Evolutionary conservation across 2,797 vertebrate genomes (phyloP), one percentile per base, ranked within the genome.

Genomic region (Serranus cabrilla): DNA sequence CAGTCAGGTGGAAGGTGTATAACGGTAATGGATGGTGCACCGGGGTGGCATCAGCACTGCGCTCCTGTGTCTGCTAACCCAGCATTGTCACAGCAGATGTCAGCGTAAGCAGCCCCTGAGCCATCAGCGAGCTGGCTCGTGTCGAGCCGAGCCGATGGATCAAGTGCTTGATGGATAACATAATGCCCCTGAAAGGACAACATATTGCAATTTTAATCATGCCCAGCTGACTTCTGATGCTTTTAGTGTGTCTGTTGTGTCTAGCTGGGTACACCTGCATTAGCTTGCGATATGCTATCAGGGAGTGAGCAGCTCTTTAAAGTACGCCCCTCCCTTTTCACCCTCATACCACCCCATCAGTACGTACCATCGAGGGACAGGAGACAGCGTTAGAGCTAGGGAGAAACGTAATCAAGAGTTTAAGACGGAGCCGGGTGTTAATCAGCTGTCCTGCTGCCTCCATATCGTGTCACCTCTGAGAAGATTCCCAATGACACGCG

Each of bases 161-260:
- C 91, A 81, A 76, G 58, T 31, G 62, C 61, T 72, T 92, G 88
- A 92, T 84, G 84, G 90, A 82, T 81, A 72, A 87, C 82, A 81
- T 84, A 77, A 83, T 45, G 78, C 87, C 74, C 59, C 81, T 84
- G 70, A 90, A 79, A 87, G 82, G 84, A 90, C 75, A 82, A 86
- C 83, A 79, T 81, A 81, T 76, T 89, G 76, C 68, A 79, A 74
- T 91, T 92, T 88, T 91, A 91, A 92, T 89, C 82, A 81, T 7
- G 43, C 56, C 59, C 60, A 42, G 54, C 74, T 89, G 68, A 79
- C 80, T 65, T 52, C 51, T 73, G 68, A 74, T 54, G 82, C 77
- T 70, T 87, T 71, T 78, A 81, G 73, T 50, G 62, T 9, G 31
- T 67, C 56, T 56, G 67, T 17, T 2, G 71, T 46, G 17, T 56